Evolutionary conservation across 1,140 invertebrate species (phyloP).

Genomic region (Acyrthosiphon pisum): DNA sequence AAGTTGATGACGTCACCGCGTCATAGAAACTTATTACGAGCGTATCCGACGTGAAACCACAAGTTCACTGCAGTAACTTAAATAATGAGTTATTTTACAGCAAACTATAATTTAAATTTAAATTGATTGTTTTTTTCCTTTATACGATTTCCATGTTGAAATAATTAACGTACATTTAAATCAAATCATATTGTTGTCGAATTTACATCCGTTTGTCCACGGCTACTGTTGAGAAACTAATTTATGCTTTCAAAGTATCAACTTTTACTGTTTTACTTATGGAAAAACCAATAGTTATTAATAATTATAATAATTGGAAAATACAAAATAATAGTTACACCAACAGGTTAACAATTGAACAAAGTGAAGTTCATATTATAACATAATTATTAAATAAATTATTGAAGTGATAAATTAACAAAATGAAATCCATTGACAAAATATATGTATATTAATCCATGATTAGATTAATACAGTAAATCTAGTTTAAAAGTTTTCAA

Average conservation of each 20-base stretch:
- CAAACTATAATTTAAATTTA: too few species aligned
- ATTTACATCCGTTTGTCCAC: not conserved
- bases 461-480: not conserved
- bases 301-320: too few species aligned
- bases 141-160: too few species aligned
- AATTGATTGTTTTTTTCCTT: too few species aligned
- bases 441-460: not conserved
- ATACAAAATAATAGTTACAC: not conserved
- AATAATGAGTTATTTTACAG: not conserved
- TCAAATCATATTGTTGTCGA: not conserved
- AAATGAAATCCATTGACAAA: not conserved
- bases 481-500: not conserved
- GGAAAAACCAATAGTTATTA: not conserved
- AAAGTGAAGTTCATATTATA: not conserved
- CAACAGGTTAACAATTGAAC: not conserved
- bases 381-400: not conserved
- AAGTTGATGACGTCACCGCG: not conserved
- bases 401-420: not conserved
- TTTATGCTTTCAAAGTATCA: not conserved
- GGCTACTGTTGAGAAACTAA: not conserved
- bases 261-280: not conserved
- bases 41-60: not conserved
- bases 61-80: not conserved
- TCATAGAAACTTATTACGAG: not conserved
- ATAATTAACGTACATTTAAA: not conserved